These are phyloP conservation scores for Anas platyrhynchos DNA, from an alignment of 2,113 vertebrate genomes.

Conservation along the genomic window DNA sequence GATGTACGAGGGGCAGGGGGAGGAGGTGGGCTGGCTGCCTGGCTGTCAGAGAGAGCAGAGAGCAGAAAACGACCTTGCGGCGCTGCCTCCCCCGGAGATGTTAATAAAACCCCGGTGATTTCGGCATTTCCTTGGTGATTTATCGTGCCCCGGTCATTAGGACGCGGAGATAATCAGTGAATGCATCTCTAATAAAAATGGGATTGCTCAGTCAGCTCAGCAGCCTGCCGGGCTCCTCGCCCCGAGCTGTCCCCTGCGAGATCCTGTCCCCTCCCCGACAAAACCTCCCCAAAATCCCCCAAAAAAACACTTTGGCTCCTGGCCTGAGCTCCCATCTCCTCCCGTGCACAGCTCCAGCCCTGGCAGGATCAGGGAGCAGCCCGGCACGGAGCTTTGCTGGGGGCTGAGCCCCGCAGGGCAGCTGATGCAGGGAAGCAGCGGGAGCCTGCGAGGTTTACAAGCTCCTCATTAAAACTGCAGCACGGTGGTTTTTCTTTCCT, in stretches of 20 bases:
- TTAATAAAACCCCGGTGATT: neutral
- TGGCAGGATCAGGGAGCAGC: neutral
- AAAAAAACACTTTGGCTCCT: neutral
- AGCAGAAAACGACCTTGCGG: neutral
- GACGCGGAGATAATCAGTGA: slow-evolving; percentile 24
- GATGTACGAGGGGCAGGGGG: neutral
- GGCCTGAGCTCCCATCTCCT: neutral
- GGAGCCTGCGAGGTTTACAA: slow-evolving; percentile 18
- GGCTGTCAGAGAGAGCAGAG: neutral
- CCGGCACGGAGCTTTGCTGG: neutral
- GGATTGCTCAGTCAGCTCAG: neutral
- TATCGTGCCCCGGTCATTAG: neutral
- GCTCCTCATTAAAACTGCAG: slow-evolving; percentile 18
- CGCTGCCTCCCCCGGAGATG: neutral
- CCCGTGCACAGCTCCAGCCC: neutral
- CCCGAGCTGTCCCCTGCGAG: neutral
- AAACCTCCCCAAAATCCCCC: neutral
- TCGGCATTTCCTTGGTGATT: slow-evolving; percentile 8
- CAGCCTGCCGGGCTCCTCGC: neutral
- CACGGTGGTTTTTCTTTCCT: neutral
- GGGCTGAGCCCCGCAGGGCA: neutral
- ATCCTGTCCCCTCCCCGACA: no score
- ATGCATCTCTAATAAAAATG: neutral
- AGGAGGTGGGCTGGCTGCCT: neutral
- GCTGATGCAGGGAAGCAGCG: neutral